Percentiles rank a stretch among this genome's conserved stretches.
Evolutionary conservation across 1,140 invertebrate genomes (phyloP).

Genomic region (Meloidogyne exigua): DNA sequence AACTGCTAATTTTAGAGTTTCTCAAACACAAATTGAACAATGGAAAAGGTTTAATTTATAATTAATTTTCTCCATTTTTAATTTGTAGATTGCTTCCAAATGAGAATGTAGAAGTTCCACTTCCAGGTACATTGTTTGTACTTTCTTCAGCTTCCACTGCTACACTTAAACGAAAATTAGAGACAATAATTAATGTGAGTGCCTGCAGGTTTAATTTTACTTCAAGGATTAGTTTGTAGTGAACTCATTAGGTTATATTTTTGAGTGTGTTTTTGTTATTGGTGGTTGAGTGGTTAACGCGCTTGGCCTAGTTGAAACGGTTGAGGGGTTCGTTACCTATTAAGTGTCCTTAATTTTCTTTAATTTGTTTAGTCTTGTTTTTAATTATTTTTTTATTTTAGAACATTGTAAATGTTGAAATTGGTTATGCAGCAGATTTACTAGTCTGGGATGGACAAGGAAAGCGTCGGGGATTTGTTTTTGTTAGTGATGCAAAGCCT

Average conservation of each 20-base stretch:
- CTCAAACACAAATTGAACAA: constrained; percentile 23
- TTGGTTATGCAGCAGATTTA: constrained; percentile 48
- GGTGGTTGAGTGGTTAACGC: background rate
- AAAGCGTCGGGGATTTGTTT: constrained; percentile 33
- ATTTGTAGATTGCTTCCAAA: constrained; percentile 27
- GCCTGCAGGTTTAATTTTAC: background rate
- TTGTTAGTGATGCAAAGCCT: constrained; percentile 35
- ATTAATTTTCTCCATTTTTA: background rate
- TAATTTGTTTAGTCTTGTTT: background rate
- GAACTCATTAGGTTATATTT: too few species aligned
- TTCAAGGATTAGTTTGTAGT: background rate
- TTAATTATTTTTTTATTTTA: constrained; percentile 19
- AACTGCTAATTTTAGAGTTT: constrained; percentile 39
- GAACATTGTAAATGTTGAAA: constrained; percentile 38
- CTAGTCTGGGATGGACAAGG: constrained; percentile 29
- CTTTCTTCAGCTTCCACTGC: constrained; percentile 25
- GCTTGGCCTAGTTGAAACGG: background rate
- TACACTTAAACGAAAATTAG: constrained; percentile 36
- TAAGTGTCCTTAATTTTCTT: background rate
- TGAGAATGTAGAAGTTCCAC: constrained; percentile 10
- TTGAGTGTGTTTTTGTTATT: too few species aligned
- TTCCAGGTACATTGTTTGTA: constrained; percentile 33
- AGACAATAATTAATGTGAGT: constrained; percentile 30
- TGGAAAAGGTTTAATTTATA: constrained; percentile 40
- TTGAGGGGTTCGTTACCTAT: background rate